These are phyloP conservation scores for Scaptodrosophila latifasciaeformis DNA, from an alignment of 2,888 invertebrate genomes.

Conservation along the genomic window DNA sequence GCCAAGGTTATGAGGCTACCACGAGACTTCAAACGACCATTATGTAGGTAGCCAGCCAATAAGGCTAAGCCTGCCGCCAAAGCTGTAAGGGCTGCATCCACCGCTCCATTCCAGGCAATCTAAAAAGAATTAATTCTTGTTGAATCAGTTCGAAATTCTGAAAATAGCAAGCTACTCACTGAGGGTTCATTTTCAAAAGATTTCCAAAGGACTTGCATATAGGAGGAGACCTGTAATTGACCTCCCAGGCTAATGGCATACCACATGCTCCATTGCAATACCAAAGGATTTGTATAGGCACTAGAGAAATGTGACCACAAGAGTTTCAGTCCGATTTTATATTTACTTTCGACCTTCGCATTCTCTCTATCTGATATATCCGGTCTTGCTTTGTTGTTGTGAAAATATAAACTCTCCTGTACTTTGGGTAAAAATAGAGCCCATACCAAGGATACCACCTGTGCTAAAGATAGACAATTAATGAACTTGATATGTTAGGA, in stretches of 20 bases:
- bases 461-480: slow-evolving; percentile 73
- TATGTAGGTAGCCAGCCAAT: slow-evolving; percentile 76
- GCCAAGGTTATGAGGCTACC: slow-evolving; percentile 76
- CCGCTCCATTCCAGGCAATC: slow-evolving; percentile 82
- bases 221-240: slow-evolving; percentile 82
- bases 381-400: slow-evolving; percentile 57
- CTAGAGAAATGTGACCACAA: slow-evolving; percentile 79
- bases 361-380: background rate
- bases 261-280: slow-evolving; percentile 86
- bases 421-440: slow-evolving; percentile 80
- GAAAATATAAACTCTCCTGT: slow-evolving; percentile 80
- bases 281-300: slow-evolving; percentile 79
- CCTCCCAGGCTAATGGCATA: slow-evolving; percentile 84
- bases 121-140: slow-evolving; percentile 12
- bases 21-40: slow-evolving; percentile 66
- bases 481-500: background rate
- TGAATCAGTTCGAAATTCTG: background rate
- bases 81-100: slow-evolving; percentile 85
- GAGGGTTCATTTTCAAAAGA: slow-evolving; percentile 74
- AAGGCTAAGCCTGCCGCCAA: slow-evolving; percentile 80
- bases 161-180: slow-evolving; percentile 36
- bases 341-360: background rate
- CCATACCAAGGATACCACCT: slow-evolving; percentile 79
- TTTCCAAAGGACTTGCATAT: slow-evolving; percentile 84
- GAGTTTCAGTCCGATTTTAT: slow-evolving; percentile 55